Evolutionary conservation across 1,140 invertebrate species (phyloP).

Genomic region (Chelonus insularis): DNA sequence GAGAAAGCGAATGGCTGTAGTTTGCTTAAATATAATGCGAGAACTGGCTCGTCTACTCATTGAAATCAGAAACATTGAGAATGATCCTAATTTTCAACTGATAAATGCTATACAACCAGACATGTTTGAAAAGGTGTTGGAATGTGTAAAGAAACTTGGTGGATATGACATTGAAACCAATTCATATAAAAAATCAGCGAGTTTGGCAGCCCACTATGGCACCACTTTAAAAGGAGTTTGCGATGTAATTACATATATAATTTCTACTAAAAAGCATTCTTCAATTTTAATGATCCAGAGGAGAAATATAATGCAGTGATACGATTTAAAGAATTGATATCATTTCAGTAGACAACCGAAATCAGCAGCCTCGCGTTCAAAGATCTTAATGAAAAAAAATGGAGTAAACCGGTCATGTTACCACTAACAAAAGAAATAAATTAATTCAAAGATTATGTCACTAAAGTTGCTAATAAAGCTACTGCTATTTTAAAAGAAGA

Average conservation of each 20-base stretch:
- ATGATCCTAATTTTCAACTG: neutral
- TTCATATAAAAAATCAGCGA: neutral
- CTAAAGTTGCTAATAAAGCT: neutral
- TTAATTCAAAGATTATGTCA: conserved; percentile 3
- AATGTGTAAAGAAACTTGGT: neutral
- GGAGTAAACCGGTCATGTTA: conserved; percentile 4
- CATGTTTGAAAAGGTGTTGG: neutral
- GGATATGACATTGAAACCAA: neutral
- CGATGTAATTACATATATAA: conserved; percentile 44
- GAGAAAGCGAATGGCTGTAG: neutral
- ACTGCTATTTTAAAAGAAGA: neutral
- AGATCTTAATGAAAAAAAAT: conserved; percentile 1
- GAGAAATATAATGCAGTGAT: neutral
- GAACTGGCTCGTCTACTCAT: neutral
- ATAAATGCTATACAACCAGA: neutral
- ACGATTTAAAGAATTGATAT: neutral
- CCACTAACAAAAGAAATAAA: neutral
- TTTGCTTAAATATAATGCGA: conserved; percentile 8
- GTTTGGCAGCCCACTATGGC: neutral
- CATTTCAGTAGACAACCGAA: neutral
- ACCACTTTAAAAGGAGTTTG: neutral
- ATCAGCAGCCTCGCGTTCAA: conserved; percentile 3
- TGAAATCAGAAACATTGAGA: neutral
- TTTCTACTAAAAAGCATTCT: conserved; percentile 28
- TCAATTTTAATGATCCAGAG: conserved; percentile 12